Conservation (phyloP, 2,888 invertebrate genomes). For the Gortyna flavago region DNA sequence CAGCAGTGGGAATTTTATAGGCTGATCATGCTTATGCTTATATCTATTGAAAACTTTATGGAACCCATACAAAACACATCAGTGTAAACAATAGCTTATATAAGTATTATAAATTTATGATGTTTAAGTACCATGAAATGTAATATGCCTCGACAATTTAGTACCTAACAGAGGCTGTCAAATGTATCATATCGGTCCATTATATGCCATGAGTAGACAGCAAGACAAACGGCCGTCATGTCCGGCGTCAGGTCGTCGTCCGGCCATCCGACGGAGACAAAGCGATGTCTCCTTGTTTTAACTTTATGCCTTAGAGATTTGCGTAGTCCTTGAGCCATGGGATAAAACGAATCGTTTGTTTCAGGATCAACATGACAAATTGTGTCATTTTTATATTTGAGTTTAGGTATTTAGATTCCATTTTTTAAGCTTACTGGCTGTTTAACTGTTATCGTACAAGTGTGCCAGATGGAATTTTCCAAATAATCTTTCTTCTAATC, state of each 20-base stretch:
- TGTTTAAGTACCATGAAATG: neutral
- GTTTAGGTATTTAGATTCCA: neutral
- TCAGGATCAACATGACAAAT: constrained; percentile 45
- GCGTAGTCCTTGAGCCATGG: constrained; percentile 22
- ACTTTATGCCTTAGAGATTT: constrained; percentile 63
- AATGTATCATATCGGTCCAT: constrained; percentile 60
- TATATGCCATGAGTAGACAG: constrained; percentile 62
- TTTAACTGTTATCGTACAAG: neutral
- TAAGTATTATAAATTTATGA: neutral
- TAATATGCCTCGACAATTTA: constrained; percentile 25
- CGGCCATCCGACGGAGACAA: constrained; percentile 61
- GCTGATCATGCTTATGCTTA: neutral
- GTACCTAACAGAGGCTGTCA: constrained; percentile 42
- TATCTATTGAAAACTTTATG: neutral
- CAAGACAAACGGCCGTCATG: constrained; percentile 62
- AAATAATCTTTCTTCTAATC: too few relatives aligned
- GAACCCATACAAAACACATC: neutral
- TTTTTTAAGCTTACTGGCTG: neutral
- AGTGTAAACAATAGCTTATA: neutral
- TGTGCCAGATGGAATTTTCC: neutral
- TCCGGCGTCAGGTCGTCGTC: constrained; percentile 49
- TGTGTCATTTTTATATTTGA: constrained; percentile 16
- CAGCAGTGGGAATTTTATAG: neutral
- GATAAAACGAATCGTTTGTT: constrained; percentile 23
- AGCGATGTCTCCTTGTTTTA: constrained; percentile 65